Percentiles rank a stretch among this genome's conserved stretches.
Conservation (phyloP, 2,113 vertebrate species). For the Callorhinus ursinus region DNA sequence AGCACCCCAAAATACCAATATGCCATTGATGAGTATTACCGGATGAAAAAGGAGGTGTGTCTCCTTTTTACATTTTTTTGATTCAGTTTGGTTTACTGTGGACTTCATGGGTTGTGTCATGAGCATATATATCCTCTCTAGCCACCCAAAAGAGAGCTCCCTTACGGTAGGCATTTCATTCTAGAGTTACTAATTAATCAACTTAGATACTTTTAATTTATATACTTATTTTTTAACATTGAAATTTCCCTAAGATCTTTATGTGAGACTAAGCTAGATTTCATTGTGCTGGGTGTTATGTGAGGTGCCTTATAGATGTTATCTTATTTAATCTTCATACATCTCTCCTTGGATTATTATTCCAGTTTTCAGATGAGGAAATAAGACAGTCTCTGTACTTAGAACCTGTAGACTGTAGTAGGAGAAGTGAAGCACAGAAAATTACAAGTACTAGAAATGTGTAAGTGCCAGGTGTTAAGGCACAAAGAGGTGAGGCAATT, state of each 20-base stretch:
- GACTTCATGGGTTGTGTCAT: background rate
- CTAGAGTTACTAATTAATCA: background rate
- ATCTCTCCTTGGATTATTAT: background rate
- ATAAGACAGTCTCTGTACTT: constrained; percentile 8
- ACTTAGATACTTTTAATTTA: background rate
- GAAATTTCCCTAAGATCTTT: background rate
- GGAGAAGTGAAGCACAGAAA: background rate
- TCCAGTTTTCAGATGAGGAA: constrained; percentile 39
- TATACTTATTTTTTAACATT: constrained; percentile 11
- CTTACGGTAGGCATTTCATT: background rate
- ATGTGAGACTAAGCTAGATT: constrained; percentile 27
- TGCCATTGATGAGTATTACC: constrained; percentile 97
- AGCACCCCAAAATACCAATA: constrained; percentile 98
- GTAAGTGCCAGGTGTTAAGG: background rate
- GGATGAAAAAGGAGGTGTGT: constrained; percentile 96
- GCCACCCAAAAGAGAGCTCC: background rate
- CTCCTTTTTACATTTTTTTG: constrained; percentile 59
- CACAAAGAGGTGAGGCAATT: background rate
- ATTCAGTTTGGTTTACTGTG: constrained; percentile 9
- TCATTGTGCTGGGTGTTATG: constrained; percentile 7
- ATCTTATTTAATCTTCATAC: constrained; percentile 19
- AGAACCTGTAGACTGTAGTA: background rate
- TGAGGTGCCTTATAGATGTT: background rate
- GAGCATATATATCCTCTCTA: background rate
- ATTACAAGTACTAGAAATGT: background rate